Conservation (phyloP, 2,797 vertebrate genomes). For the Rhinella marina region DNA sequence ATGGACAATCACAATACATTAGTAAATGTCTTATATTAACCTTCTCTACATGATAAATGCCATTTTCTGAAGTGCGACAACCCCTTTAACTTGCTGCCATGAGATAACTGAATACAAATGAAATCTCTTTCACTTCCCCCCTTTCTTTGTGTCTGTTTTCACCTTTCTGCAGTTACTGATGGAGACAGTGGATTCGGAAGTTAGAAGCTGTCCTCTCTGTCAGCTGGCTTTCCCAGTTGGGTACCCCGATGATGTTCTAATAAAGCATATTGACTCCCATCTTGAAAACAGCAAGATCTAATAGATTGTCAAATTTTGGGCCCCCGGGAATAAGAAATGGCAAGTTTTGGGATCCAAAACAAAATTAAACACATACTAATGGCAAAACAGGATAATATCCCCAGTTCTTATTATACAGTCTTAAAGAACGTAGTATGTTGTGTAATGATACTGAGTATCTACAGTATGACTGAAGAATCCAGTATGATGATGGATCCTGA, state of each 20-base stretch:
- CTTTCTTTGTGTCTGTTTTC: constrained; percentile 9
- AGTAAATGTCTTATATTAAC: no score
- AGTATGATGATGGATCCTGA: constrained; percentile 1
- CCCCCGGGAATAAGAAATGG: neutral
- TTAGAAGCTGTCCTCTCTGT: constrained; percentile 94
- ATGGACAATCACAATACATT: no score
- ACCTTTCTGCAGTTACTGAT: constrained; percentile 86
- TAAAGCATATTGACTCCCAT: constrained; percentile 98
- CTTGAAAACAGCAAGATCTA: constrained; percentile 99
- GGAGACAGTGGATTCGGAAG: constrained; percentile 93
- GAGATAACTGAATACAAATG: neutral
- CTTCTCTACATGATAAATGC: no score
- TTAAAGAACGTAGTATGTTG: constrained; percentile 18
- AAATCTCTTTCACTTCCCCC: neutral
- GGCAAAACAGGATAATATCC: neutral
- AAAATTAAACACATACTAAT: constrained; percentile 1
- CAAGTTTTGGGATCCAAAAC: neutral
- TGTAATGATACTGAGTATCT: constrained; percentile 47
- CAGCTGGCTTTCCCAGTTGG: constrained; percentile 94
- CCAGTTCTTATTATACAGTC: constrained; percentile 20
- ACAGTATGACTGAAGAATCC: neutral
- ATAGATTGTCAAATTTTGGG: constrained; percentile 62
- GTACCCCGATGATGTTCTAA: constrained; percentile 94
- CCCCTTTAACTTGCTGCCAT: no score
- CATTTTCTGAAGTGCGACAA: no score